A percentile compares a stretch with the other conserved stretches of the same genome.
These are phyloP conservation scores for Drymodes brunneopygia DNA, from an alignment of 2,113 vertebrate species.

Conservation along the genomic window DNA sequence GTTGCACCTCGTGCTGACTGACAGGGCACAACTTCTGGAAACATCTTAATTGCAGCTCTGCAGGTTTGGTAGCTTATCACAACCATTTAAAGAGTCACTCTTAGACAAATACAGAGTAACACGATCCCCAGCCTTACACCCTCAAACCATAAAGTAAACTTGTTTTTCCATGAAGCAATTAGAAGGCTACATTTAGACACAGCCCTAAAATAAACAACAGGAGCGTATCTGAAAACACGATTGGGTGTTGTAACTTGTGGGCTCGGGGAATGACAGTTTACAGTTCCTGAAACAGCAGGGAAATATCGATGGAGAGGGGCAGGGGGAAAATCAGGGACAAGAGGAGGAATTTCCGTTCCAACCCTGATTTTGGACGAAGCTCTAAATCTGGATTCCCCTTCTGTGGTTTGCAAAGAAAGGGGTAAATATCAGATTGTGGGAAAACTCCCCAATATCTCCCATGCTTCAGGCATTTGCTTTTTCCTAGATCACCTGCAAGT, in stretches of 20 bases:
- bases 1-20: conserved; percentile 2
- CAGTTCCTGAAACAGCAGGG: neutral
- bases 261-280: conserved; percentile 1
- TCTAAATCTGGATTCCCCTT: neutral
- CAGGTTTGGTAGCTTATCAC: conserved; percentile 27
- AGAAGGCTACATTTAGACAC: conserved; percentile 50
- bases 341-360: neutral
- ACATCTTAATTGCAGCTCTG: conserved; percentile 40
- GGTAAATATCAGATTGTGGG: neutral
- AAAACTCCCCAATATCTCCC: neutral
- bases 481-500: neutral
- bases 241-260: conserved; percentile 34
- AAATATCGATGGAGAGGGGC: conserved; percentile 17
- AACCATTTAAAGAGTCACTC: conserved; percentile 11
- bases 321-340: neutral
- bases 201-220: conserved; percentile 68
- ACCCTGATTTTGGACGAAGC: neutral
- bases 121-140: conserved; percentile 44
- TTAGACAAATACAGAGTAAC: conserved; percentile 20
- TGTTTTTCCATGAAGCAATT: conserved; percentile 65
- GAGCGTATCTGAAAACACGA: conserved; percentile 20
- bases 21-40: conserved; percentile 45
- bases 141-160: conserved; percentile 68
- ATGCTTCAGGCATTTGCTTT: neutral
- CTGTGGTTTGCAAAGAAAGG: neutral